Percentiles rank a stretch among this genome's conserved stretches.
These are phyloP conservation scores for Peromyscus leucopus DNA, from an alignment of 2,113 vertebrate species.

Conservation along the genomic window DNA sequence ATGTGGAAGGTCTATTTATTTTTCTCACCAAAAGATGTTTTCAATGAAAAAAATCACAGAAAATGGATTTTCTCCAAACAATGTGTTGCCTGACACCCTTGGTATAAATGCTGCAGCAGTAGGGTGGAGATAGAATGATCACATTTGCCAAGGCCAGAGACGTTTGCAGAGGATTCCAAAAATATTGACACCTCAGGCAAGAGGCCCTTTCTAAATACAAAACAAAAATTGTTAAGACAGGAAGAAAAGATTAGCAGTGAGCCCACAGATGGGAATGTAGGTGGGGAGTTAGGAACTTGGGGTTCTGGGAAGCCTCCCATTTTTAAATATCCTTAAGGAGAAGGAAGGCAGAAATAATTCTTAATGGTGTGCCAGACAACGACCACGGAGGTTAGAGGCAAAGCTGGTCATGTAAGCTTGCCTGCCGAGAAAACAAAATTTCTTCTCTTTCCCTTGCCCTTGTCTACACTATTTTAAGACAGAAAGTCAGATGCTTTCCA, in stretches of 20 bases:
- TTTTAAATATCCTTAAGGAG: constrained; percentile 54
- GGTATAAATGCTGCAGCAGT: constrained; percentile 46
- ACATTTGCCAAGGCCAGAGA: constrained; percentile 60
- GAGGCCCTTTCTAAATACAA: constrained; percentile 82
- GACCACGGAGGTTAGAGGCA: not conserved
- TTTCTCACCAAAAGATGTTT: constrained; percentile 71
- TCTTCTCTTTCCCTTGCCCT: not conserved
- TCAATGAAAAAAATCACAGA: constrained; percentile 76
- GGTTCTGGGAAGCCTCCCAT: constrained; percentile 64
- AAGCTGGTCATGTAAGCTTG: constrained; percentile 42
- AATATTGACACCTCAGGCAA: constrained; percentile 73
- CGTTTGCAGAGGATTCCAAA: constrained; percentile 75
- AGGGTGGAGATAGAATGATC: constrained; percentile 49
- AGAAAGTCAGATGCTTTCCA: constrained; percentile 22
- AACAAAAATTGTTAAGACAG: constrained; percentile 72
- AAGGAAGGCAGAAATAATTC: constrained; percentile 45
- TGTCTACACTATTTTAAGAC: constrained; percentile 1
- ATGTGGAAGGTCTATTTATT: constrained; percentile 70
- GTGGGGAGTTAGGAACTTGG: constrained; percentile 51
- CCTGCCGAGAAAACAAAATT: constrained; percentile 50
- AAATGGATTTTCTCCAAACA: constrained; percentile 79
- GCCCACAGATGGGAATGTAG: constrained; percentile 73
- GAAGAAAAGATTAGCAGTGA: constrained; percentile 71
- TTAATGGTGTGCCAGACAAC: constrained; percentile 47
- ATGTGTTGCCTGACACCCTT: constrained; percentile 76